Evolutionary conservation across 2,888 invertebrate species (phyloP), one percentile per base, ranked within the genome.

Genomic region (Pogonocherus hispidulus): DNA sequence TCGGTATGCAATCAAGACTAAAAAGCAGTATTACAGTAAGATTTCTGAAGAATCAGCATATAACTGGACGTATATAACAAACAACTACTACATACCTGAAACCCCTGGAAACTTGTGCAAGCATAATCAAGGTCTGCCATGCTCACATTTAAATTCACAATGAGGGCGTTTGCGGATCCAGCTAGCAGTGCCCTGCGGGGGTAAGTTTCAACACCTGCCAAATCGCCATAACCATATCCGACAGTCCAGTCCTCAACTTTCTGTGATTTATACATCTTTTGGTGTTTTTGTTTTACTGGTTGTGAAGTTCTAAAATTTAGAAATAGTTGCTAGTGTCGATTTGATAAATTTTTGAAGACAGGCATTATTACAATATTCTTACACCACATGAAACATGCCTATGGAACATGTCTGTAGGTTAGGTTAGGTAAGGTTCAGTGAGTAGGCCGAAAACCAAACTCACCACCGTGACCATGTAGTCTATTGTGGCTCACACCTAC

Each of bases 111-210:
- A 69, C 69, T 73, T 0, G 76, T 78, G 46, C 79, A 79, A 5
- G 74, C 75, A 64, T 76, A 78, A 70, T 80, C 80, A 6, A 78
- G 20, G 59, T 79, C 79, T 2, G 67, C 70, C 37, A 70, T 63
- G 23, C 76, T 71, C 18, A 77, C 67, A 23, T 72, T 66, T 56
- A 79, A 71, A 59, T 70, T 74, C 0, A 79, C 76, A 44, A 71
- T 69, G 3, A 79, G 63, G 5, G 80, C 69, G 60, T 79, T 77
- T 79, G 89, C 88, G 0, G 89, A 88, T 0, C 92, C 92, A 14
- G 90, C 88, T 0, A 89, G 87, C 32, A 89, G 83, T 4, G 92
- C 91, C 75, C 92, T 86, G 76, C 89, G 87, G 0, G 92, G 92
- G 82, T 90, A 92, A 0, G 91, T 89, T 47, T 90, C 87, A n/a